These are phyloP conservation scores for Zoanthus solanderi DNA, from an alignment of 92 coral and sea anemone genomes.

Conservation along the genomic window DNA sequence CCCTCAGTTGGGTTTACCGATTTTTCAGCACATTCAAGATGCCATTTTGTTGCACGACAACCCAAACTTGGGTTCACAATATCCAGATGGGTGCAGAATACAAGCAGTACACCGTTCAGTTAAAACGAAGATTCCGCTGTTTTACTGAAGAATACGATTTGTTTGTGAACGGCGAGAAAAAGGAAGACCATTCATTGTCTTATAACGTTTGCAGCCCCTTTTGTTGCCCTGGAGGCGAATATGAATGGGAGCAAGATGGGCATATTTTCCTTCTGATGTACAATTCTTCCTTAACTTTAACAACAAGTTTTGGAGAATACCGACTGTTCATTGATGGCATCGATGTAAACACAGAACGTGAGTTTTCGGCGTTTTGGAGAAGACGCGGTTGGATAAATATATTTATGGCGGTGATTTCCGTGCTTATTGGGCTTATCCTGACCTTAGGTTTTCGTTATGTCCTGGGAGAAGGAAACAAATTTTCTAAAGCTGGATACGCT, in stretches of 20 bases:
- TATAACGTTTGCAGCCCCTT: conserved; percentile 95
- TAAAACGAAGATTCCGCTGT: conserved; percentile 72
- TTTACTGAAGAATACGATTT: conserved; percentile 76
- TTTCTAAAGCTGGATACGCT: conserved; percentile 60
- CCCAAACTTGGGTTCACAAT: conserved; percentile 88
- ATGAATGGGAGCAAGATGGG: conserved; percentile 92
- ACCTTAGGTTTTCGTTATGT: conserved; percentile 71
- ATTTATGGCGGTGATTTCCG: conserved; percentile 65
- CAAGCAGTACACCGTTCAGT: conserved; percentile 80
- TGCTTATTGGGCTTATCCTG: conserved; percentile 67
- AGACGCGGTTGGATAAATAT: conserved; percentile 82
- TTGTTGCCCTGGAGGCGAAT: conserved; percentile 83
- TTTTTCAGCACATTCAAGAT: conserved; percentile 38
- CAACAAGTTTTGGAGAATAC: conserved; percentile 73
- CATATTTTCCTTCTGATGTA: conserved; percentile 79
- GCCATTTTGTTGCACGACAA: conserved; percentile 80
- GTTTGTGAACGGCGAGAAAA: conserved; percentile 76
- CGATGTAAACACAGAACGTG: conserved; percentile 89
- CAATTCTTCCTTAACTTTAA: conserved; percentile 72
- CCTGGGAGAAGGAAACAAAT: not conserved
- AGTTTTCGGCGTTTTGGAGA: conserved; percentile 85
- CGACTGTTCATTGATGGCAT: conserved; percentile 6
- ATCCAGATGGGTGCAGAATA: conserved; percentile 76
- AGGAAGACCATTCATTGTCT: conserved; percentile 68
- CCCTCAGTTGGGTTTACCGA: no score